Evolutionary conservation across 2,888 invertebrate genomes (phyloP).

Genomic region (Amaurobius ferox): DNA sequence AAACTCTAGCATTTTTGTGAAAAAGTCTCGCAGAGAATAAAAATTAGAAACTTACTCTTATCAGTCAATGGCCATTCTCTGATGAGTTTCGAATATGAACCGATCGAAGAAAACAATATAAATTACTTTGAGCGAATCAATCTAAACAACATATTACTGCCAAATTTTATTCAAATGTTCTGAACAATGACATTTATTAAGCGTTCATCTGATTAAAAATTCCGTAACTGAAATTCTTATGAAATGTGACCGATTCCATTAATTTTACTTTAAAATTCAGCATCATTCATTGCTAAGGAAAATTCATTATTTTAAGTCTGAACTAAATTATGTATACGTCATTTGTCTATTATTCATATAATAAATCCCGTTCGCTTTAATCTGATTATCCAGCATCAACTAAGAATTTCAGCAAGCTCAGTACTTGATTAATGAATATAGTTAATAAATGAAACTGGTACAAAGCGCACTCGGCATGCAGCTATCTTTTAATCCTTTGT

Average conservation of each 20-base stretch:
- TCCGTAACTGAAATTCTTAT: slow-evolving; percentile 6
- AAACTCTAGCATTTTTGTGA: too few relatives aligned
- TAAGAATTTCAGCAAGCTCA: background rate
- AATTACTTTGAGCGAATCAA: background rate
- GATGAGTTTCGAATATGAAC: too few relatives aligned
- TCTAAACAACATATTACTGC: too few relatives aligned
- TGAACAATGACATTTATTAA: background rate
- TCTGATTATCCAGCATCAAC: slow-evolving; percentile 3
- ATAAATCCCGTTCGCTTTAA: slow-evolving; percentile 12
- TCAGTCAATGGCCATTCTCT: too few relatives aligned
- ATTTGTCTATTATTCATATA: slow-evolving; percentile 6
- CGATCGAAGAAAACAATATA: too few relatives aligned
- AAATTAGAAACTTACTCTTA: too few relatives aligned
- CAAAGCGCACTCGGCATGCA: background rate
- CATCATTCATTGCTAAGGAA: background rate
- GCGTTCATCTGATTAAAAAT: background rate
- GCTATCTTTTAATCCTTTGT: background rate
- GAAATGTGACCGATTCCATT: background rate
- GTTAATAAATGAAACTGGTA: background rate
- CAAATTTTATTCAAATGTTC: background rate
- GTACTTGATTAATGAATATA: slow-evolving; percentile 9
- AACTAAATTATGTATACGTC: background rate
- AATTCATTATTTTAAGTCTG: slow-evolving; percentile 6
- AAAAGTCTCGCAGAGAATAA: too few relatives aligned
- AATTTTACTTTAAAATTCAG: slow-evolving; percentile 7